Evolutionary conservation across 2,888 invertebrate genomes (phyloP).

Genomic region (Azorinus chamasolen): DNA sequence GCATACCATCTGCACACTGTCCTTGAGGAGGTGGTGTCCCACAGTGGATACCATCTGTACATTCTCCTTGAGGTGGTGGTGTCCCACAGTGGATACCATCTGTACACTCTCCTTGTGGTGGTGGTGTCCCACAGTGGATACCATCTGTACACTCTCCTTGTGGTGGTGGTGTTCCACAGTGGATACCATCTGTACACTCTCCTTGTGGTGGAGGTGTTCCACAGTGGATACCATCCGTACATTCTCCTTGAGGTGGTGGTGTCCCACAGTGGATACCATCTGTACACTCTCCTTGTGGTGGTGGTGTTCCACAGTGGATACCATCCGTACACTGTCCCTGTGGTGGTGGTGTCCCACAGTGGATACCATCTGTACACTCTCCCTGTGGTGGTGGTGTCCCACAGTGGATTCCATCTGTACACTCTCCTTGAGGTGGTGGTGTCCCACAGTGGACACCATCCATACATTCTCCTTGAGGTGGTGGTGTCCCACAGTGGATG

Average conservation of each 20-base stretch:
- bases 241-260: constrained; percentile 40
- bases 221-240: constrained; percentile 65
- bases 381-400: constrained; percentile 57
- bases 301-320: constrained; percentile 61
- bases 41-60: constrained; percentile 65
- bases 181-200: constrained; percentile 61
- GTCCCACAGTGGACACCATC: constrained; percentile 73
- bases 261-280: constrained; percentile 69
- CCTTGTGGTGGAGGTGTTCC: constrained; percentile 55
- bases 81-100: constrained; percentile 17
- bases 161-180: constrained; percentile 59
- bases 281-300: constrained; percentile 48
- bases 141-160: constrained; percentile 60
- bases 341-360: constrained; percentile 58
- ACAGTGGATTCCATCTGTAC: constrained; percentile 63
- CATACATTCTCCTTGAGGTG: constrained; percentile 29
- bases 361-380: constrained; percentile 60
- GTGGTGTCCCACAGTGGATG: constrained; percentile 53
- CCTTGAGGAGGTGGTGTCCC: constrained; percentile 61
- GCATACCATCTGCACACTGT: constrained; percentile 61
- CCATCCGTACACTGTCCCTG: constrained; percentile 51
- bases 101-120: constrained; percentile 40
- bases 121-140: constrained; percentile 65
- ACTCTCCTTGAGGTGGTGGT: constrained; percentile 38
- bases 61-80: constrained; percentile 30